These are phyloP conservation scores for Pagrus major DNA, from an alignment of 2,113 vertebrate genomes.

Conservation along the genomic window DNA sequence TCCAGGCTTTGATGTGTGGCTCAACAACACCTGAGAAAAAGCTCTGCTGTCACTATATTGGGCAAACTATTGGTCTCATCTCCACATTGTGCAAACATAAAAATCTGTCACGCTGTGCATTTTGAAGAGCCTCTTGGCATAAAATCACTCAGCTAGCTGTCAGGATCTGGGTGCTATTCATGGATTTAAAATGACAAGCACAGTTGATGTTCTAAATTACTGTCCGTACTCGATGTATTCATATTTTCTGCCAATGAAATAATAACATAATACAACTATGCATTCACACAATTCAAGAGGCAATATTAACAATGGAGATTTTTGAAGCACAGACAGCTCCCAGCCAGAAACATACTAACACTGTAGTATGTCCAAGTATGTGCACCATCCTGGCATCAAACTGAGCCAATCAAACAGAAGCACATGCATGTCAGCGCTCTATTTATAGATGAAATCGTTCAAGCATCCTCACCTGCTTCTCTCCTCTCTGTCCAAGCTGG, in stretches of 20 bases:
- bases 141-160: conserved; percentile 44
- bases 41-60: conserved; percentile 43
- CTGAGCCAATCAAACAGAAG: neutral
- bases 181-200: conserved; percentile 36
- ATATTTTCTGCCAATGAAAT: conserved; percentile 19
- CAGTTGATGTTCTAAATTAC: conserved; percentile 29
- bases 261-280: conserved; percentile 6
- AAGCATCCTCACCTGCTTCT: conserved; percentile 87
- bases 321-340: neutral
- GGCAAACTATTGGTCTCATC: conserved; percentile 45
- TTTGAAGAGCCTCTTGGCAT: conserved; percentile 43
- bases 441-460: conserved; percentile 34
- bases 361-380: neutral
- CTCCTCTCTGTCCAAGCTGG: conserved; percentile 85
- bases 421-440: neutral
- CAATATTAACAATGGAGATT: neutral
- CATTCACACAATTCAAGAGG: neutral
- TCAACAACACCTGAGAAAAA: conserved; percentile 72
- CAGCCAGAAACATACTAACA: conserved; percentile 14
- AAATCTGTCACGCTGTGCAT: conserved; percentile 52
- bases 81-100: conserved; percentile 61
- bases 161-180: conserved; percentile 29
- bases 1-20: conserved; percentile 66
- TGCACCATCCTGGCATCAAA: neutral
- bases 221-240: conserved; percentile 8